These are phyloP conservation scores for Passerculus sandwichensis DNA, from an alignment of 2,797 vertebrate species.

Conservation along the genomic window DNA sequence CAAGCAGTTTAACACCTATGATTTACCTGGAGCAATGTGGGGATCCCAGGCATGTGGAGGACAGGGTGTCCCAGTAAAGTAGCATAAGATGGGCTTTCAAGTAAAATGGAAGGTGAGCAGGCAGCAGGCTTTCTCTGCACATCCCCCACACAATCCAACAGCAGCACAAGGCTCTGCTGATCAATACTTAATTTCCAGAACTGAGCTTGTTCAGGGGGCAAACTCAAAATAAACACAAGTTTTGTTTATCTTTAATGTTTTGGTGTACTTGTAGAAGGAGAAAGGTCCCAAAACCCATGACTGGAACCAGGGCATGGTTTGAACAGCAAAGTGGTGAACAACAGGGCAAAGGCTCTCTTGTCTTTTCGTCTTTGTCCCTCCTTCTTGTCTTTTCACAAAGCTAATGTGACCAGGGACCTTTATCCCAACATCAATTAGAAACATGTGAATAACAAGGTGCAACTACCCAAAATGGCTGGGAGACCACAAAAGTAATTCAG, in stretches of 20 bases:
- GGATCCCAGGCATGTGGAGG: background rate
- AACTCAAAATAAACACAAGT: background rate
- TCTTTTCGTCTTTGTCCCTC: background rate
- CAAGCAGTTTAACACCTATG: background rate
- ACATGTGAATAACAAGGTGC: background rate
- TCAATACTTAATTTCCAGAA: background rate
- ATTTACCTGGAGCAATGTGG: background rate
- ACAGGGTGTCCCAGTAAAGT: background rate
- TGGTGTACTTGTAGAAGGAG: background rate
- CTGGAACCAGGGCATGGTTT: background rate
- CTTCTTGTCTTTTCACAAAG: background rate
- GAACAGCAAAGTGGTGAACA: background rate
- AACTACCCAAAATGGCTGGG: background rate
- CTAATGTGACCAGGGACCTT: background rate
- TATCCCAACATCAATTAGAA: background rate
- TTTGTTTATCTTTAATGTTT: background rate
- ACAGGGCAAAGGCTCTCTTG: background rate
- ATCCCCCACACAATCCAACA: background rate
- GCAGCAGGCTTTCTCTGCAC: background rate
- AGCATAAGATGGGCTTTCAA: background rate
- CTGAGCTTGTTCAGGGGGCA: background rate
- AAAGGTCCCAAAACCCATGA: background rate
- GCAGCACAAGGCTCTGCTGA: background rate
- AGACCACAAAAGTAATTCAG: background rate
- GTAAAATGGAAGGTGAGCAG: background rate